Conservation (phyloP, 2,888 invertebrate species). For the Lochmaea crataegi region DNA sequence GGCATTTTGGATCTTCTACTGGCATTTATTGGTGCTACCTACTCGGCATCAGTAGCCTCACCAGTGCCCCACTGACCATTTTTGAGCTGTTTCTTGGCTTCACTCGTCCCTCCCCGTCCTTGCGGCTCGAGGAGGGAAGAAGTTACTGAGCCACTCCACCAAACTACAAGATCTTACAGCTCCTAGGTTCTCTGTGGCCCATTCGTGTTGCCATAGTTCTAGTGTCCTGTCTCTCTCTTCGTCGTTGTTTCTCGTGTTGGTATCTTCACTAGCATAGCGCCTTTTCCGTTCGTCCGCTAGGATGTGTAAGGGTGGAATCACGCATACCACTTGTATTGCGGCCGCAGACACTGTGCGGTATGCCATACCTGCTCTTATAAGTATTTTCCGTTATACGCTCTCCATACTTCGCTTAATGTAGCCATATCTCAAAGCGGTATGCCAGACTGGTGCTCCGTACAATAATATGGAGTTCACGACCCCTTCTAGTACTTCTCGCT, state of each 20-base stretch:
- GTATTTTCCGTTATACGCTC: neutral
- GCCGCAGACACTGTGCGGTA: slow-evolving; percentile 3
- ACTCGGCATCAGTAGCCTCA: too few species aligned
- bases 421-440: neutral
- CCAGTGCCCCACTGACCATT: too few species aligned
- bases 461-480: neutral
- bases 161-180: too few species aligned
- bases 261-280: too few species aligned
- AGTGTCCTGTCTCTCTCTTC: too few species aligned
- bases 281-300: neutral
- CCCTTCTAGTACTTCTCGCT: neutral
- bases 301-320: neutral
- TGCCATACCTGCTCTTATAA: neutral
- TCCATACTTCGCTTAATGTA: neutral
- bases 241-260: too few species aligned
- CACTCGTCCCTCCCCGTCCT: too few species aligned
- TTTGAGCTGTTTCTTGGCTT: too few species aligned
- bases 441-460: slow-evolving; percentile 1
- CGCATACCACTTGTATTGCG: neutral
- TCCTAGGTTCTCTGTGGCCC: neutral
- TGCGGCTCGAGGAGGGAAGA: too few species aligned
- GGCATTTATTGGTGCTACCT: too few species aligned
- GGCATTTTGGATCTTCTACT: too few species aligned
- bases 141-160: too few species aligned
- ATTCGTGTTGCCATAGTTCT: neutral